Percentiles rank a stretch among this genome's conserved stretches.
These are phyloP conservation scores for Lepidochrysops patricia DNA, from an alignment of 2,888 invertebrate genomes.

Conservation along the genomic window DNA sequence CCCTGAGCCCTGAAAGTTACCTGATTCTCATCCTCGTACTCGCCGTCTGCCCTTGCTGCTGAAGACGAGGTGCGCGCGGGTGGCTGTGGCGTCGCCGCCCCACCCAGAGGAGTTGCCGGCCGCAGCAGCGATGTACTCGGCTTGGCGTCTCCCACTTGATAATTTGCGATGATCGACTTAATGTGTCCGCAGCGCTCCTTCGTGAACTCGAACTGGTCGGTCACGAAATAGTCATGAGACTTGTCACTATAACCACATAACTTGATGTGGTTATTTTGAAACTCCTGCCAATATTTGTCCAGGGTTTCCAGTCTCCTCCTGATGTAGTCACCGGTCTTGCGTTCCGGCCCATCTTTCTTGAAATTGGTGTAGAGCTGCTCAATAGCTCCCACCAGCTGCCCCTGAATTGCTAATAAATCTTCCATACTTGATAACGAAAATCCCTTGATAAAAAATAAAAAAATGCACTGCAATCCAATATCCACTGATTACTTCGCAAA, in stretches of 20 bases:
- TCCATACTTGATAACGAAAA: not conserved
- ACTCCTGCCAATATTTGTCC: conserved; percentile 18
- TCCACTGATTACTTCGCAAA: not conserved
- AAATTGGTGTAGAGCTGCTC: conserved; percentile 12
- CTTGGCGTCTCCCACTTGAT: conserved; percentile 4
- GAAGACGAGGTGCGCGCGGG: not conserved
- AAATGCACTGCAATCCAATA: conserved; percentile 7
- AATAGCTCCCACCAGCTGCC: conserved; percentile 12
- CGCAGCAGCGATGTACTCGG: conserved; percentile 3
- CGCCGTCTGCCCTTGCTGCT: conserved; percentile 6
- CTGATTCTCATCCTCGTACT: not conserved
- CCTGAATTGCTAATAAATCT: conserved; percentile 11
- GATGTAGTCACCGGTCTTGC: conserved; percentile 17
- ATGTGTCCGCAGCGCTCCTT: conserved; percentile 9
- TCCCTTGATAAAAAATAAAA: conserved; percentile 3
- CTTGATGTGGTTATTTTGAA: conserved; percentile 14
- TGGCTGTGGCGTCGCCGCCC: not conserved
- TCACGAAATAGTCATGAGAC: conserved; percentile 15
- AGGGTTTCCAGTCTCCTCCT: conserved; percentile 16
- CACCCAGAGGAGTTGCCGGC: conserved; percentile 2
- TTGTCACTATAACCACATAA: not conserved
- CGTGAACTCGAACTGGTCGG: not conserved
- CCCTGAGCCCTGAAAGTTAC: conserved; percentile 7
- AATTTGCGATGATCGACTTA: not conserved
- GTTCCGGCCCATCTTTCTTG: conserved; percentile 18